Conservation (phyloP, 2,797 vertebrate genomes). For the Ambastaia sidthimunki region DNA sequence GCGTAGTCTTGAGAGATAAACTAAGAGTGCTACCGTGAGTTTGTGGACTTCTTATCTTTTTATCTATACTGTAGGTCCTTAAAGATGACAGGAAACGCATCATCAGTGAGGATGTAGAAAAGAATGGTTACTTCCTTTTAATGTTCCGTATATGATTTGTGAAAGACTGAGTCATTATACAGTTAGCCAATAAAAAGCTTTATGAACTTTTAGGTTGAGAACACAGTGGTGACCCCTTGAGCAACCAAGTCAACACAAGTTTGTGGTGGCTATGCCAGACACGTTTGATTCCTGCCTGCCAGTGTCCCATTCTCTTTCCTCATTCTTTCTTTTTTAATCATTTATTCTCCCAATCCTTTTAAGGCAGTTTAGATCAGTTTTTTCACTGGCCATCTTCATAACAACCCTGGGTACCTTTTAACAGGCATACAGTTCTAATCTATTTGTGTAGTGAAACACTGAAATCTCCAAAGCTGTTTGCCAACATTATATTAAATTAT, state of each 20-base stretch:
- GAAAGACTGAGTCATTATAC: neutral
- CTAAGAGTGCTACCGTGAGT: neutral
- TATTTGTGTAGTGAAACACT: neutral
- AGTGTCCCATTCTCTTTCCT: constrained; percentile 8
- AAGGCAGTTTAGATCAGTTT: neutral
- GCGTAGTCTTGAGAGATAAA: constrained; percentile 2
- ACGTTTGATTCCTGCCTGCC: constrained; percentile 8
- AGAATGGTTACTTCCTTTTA: neutral
- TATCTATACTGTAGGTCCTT: neutral
- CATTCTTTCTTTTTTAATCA: constrained; percentile 1
- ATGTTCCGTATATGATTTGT: neutral
- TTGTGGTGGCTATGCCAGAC: neutral
- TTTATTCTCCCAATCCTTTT: neutral
- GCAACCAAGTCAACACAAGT: neutral
- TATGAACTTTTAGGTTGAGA: constrained; percentile 1
- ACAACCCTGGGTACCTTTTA: neutral
- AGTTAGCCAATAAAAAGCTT: constrained; percentile 1
- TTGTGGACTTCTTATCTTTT: neutral
- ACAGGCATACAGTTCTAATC: neutral
- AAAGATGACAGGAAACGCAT: neutral
- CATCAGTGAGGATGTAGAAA: neutral
- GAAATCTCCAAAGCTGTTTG: no score
- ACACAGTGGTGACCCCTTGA: neutral
- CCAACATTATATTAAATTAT: no score
- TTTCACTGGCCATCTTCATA: neutral